These are phyloP conservation scores for Pollenia griseotomentosa DNA, from an alignment of 2,888 invertebrate genomes.

Conservation along the genomic window DNA sequence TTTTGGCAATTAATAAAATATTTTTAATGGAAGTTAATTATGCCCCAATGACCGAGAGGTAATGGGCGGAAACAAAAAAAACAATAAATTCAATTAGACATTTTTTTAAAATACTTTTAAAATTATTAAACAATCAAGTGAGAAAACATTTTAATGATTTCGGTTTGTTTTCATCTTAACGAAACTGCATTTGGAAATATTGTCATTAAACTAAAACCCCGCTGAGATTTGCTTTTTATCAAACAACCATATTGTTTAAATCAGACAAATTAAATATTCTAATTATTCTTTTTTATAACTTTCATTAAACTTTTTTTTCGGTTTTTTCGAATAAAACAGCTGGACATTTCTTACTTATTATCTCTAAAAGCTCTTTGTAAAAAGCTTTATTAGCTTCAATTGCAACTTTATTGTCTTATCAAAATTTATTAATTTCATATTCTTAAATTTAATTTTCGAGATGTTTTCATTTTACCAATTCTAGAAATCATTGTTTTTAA, in stretches of 20 bases:
- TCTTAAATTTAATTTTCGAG: too few species aligned
- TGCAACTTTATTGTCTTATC: too few species aligned
- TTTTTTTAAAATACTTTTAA: neutral
- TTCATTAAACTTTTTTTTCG: neutral
- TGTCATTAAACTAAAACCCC: neutral
- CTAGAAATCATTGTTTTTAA: too few species aligned
- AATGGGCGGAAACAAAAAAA: neutral
- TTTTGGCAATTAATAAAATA: neutral
- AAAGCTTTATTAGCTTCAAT: too few species aligned
- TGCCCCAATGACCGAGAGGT: neutral
- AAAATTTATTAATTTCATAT: too few species aligned
- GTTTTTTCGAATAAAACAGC: neutral
- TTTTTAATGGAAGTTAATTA: too few species aligned
- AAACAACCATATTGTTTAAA: neutral
- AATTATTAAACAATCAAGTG: too few species aligned
- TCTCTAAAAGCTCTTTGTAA: too few species aligned
- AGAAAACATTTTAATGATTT: too few species aligned
- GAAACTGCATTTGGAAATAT: neutral
- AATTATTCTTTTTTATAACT: neutral
- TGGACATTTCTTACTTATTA: neutral
- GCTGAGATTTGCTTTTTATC: neutral
- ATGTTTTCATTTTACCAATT: too few species aligned
- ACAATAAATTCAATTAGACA: neutral
- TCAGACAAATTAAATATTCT: conserved; percentile 11
- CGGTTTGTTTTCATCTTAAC: neutral